Conservation (phyloP, 2,797 vertebrate genomes). For the Setipinna tenuifilis region DNA sequence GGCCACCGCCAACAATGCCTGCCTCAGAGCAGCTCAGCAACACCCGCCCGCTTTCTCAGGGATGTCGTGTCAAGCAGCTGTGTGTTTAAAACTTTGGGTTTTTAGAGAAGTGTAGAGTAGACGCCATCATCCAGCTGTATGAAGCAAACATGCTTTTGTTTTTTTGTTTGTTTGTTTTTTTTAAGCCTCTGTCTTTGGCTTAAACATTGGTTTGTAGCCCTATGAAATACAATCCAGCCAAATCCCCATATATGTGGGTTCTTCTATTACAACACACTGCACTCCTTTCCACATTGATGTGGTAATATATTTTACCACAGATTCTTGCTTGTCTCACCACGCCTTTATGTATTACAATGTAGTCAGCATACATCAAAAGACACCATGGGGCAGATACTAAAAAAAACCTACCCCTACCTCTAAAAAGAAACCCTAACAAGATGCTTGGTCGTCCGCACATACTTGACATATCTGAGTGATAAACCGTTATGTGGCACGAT, state of each 20-base stretch:
- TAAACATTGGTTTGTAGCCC: background rate
- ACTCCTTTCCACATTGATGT: background rate
- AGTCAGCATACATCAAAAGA: too few species aligned
- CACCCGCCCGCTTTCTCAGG: conserved; percentile 23
- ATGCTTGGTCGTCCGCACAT: conserved; percentile 19
- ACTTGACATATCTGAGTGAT: conserved; percentile 37
- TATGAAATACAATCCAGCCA: background rate
- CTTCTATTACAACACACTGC: background rate
- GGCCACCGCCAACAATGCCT: conserved; percentile 52
- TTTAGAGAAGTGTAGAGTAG: background rate
- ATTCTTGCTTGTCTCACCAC: background rate
- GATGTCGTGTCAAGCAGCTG: background rate
- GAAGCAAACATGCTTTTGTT: background rate
- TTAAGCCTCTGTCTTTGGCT: background rate
- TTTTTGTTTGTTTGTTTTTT: background rate
- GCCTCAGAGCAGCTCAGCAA: conserved; percentile 49
- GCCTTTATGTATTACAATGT: background rate
- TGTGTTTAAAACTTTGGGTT: background rate
- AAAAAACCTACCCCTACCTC: background rate
- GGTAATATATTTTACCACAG: background rate
- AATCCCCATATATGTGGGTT: background rate
- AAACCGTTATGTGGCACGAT: conserved; percentile 25
- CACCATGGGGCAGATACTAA: background rate
- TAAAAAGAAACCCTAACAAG: background rate
- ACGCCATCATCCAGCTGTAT: background rate